These are phyloP conservation scores for Sussaba pulchella DNA, from an alignment of 2,888 invertebrate genomes.

Conservation along the genomic window DNA sequence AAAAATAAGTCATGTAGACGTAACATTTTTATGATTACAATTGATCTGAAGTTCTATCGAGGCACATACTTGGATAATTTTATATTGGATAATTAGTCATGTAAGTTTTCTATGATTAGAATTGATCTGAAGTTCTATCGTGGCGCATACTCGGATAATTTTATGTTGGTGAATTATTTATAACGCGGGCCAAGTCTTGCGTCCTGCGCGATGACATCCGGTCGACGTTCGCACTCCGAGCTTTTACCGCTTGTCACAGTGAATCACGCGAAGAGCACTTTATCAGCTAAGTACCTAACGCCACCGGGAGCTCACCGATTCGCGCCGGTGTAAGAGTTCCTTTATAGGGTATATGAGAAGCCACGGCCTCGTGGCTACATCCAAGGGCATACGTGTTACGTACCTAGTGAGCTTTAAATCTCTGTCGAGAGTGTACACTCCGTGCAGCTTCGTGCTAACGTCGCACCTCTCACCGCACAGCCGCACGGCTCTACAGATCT, in stretches of 20 bases:
- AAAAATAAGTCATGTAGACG: too few relatives aligned
- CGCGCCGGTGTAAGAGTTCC: constrained; percentile 14
- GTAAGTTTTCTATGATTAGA: too few relatives aligned
- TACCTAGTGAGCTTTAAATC: constrained; percentile 58
- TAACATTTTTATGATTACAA: too few relatives aligned
- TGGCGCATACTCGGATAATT: not conserved
- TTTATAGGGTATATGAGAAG: not conserved
- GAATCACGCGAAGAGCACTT: constrained; percentile 71
- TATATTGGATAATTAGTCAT: too few relatives aligned
- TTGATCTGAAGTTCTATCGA: too few relatives aligned
- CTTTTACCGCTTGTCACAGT: constrained; percentile 69
- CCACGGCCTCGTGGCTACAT: not conserved
- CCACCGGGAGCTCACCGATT: constrained; percentile 4
- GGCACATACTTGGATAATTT: too few relatives aligned
- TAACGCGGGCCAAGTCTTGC: not conserved
- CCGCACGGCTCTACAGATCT: not conserved
- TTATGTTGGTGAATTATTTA: not conserved
- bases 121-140: too few relatives aligned
- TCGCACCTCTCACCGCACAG: constrained; percentile 4
- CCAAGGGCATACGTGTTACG: constrained; percentile 44
- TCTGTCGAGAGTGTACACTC: constrained; percentile 44
- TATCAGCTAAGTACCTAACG: constrained; percentile 69
- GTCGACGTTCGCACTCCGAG: constrained; percentile 39
- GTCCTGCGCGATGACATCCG: constrained; percentile 38
- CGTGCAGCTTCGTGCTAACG: constrained; percentile 32